phyloP scores from a whole-genome alignment of 1,140 invertebrate species.

The Armadillidium nasatum region DNA sequence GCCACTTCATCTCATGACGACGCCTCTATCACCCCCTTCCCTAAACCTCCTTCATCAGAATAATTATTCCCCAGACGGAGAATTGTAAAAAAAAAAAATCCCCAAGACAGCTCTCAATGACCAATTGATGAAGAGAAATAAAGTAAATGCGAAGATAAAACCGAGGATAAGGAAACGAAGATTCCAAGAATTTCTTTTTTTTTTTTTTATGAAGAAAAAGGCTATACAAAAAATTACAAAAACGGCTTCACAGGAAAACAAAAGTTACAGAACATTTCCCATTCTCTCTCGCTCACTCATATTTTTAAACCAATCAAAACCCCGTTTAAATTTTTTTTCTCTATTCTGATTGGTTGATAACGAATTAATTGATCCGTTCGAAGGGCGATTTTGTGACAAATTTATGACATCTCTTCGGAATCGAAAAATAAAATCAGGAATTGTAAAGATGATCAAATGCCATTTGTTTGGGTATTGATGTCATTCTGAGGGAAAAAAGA shows the following conservation, averaged over 20 bases:
- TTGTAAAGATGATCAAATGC: background rate
- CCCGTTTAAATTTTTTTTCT: background rate
- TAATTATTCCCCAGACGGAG: slow-evolving; percentile 1
- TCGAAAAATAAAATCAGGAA: background rate
- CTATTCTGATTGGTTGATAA: background rate
- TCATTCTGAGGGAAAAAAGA: background rate
- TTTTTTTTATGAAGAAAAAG: too few species aligned
- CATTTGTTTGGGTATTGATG: background rate
- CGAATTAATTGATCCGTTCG: background rate
- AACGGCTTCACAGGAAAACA: background rate
- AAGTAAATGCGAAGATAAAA: background rate
- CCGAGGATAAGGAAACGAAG: background rate
- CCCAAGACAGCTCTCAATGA: background rate
- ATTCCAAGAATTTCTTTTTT: too few species aligned
- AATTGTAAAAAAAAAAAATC: background rate
- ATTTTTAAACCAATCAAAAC: background rate
- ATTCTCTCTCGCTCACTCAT: background rate
- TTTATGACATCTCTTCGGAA: background rate
- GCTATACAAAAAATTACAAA: too few species aligned
- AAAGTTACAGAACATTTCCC: background rate
- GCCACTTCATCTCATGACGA: too few species aligned
- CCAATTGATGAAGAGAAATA: background rate
- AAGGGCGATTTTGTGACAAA: background rate
- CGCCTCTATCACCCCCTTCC: background rate
- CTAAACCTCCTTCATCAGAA: background rate